Conservation (phyloP, 2,888 invertebrate genomes). For the Matsumyia berberina region DNA sequence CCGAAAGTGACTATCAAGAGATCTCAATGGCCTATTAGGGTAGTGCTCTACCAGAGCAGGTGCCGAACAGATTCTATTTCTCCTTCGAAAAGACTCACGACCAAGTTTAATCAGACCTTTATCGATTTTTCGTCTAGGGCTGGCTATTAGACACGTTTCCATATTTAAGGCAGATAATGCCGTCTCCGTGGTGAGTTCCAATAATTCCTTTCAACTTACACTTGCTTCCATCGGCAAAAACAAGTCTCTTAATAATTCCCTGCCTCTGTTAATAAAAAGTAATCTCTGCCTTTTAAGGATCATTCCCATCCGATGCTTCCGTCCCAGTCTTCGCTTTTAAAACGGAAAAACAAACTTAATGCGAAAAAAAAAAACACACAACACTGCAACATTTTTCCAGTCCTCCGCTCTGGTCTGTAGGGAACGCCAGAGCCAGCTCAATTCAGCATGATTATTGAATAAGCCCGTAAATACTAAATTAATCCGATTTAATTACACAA, state of each 20-base stretch:
- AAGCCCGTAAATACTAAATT: conserved; percentile 74
- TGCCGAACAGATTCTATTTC: too few species aligned
- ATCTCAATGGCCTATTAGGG: too few species aligned
- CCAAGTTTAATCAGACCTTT: too few species aligned
- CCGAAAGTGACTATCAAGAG: too few species aligned
- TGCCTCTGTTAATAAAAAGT: conserved; percentile 10
- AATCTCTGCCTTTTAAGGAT: background rate
- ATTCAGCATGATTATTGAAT: conserved; percentile 71
- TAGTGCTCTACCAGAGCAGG: too few species aligned
- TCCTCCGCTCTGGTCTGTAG: background rate
- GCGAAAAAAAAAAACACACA: background rate
- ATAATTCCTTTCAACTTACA: background rate
- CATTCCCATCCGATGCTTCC: background rate
- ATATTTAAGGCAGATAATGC: too few species aligned
- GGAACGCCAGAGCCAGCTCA: conserved; percentile 15
- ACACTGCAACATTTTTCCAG: background rate
- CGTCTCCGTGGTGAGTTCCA: too few species aligned
- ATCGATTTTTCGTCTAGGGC: too few species aligned
- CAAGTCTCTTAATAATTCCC: background rate
- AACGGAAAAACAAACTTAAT: conserved; percentile 24
- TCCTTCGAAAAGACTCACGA: too few species aligned
- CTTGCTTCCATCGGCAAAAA: background rate
- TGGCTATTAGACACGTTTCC: too few species aligned
- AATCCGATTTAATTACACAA: conserved; percentile 76
- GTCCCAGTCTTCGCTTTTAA: background rate